phyloP scores from a whole-genome alignment of 2,113 vertebrate genomes.

The Telmatochromis bifrenatus region DNA sequence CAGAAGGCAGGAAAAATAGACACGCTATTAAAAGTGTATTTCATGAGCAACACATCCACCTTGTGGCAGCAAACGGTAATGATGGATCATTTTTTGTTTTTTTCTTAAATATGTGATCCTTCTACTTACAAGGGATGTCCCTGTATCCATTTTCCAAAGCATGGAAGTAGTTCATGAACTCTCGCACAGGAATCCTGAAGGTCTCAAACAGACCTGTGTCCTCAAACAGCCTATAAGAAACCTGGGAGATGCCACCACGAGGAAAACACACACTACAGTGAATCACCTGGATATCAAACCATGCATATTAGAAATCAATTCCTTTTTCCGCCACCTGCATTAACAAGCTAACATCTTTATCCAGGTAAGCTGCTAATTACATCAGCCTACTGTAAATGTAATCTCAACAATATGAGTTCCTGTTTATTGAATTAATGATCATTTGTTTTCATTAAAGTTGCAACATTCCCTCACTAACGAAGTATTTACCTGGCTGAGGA shows the following conservation, averaged over 20 bases:
- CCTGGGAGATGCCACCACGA: slow-evolving; percentile 63
- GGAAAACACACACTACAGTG: background rate
- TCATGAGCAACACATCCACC: slow-evolving; percentile 19
- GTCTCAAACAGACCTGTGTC: slow-evolving; percentile 93
- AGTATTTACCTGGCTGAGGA: slow-evolving; percentile 90
- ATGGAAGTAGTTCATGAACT: slow-evolving; percentile 99
- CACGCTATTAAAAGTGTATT: background rate
- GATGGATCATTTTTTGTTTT: background rate
- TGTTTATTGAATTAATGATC: background rate
- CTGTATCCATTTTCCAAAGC: slow-evolving; percentile 96
- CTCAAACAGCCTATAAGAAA: slow-evolving; percentile 91
- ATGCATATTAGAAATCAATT: background rate
- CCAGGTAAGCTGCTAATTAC: background rate
- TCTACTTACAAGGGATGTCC: slow-evolving; percentile 94
- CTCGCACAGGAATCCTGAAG: slow-evolving; percentile 89
- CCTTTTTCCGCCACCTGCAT: background rate
- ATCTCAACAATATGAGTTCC: background rate
- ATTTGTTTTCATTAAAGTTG: background rate
- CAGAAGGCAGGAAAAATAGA: background rate
- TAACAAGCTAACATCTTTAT: background rate
- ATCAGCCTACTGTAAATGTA: background rate
- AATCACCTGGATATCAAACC: background rate
- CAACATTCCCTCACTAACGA: background rate
- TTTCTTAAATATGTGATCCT: background rate
- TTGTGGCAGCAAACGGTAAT: slow-evolving; percentile 18